phyloP scores from a whole-genome alignment of 2,113 vertebrate species.

The Capreolus pygargus region DNA sequence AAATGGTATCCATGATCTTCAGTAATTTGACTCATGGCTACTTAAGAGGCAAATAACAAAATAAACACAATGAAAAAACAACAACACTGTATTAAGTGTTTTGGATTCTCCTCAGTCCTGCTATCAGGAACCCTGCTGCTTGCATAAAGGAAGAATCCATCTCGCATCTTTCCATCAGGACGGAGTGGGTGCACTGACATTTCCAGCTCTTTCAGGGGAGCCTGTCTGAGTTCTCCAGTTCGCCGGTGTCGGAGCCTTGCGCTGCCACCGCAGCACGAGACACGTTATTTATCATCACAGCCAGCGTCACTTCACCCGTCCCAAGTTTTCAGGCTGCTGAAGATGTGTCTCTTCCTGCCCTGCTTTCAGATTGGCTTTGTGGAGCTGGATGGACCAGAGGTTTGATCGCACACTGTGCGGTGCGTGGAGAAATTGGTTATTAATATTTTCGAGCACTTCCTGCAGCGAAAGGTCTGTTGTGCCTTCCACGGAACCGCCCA shows the following conservation, averaged over 20 bases:
- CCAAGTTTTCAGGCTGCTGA: neutral
- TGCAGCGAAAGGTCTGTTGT: neutral
- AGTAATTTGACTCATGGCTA: conserved; percentile 29
- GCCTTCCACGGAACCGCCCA: neutral
- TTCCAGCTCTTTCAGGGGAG: conserved; percentile 28
- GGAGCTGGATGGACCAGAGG: neutral
- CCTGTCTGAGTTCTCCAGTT: neutral
- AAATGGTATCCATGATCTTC: neutral
- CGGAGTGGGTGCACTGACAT: neutral
- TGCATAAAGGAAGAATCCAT: neutral
- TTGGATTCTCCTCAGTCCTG: neutral
- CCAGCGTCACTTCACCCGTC: neutral
- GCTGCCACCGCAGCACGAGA: rapidly evolving
- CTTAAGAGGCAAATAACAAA: neutral
- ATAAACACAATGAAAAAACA: neutral
- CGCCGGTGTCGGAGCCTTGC: neutral
- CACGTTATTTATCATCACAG: conserved; percentile 30
- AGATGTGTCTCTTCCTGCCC: neutral
- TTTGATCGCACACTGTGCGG: neutral
- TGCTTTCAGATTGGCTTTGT: neutral
- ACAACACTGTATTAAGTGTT: neutral
- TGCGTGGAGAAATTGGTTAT: neutral
- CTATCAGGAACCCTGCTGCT: neutral
- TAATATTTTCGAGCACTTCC: neutral
- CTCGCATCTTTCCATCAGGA: neutral